Base-by-base conservation (phyloP, 2,113 vertebrate species). In the Tamias sibiricus region DNA sequence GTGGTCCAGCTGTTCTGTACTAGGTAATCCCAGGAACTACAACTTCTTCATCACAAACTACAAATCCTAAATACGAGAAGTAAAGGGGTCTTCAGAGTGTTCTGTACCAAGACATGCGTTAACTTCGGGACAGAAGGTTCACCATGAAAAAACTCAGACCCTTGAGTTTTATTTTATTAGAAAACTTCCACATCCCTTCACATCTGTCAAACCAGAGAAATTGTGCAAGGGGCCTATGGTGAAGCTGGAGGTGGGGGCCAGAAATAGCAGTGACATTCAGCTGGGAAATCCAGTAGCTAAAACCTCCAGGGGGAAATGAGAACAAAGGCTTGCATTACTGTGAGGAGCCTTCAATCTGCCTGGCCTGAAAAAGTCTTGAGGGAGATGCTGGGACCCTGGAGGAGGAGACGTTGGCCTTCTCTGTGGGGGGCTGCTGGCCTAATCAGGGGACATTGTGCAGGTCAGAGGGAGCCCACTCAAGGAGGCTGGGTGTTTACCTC, bases 401-500 rank as follows among this genome's bases (percentile, higher is more conserved):
- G 92, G 91, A 59, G 71, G 74, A 80, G 76, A 84, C 24, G 71
- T 32, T 30, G 28, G n/a, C 68, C 28, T 44, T 86, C 93, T 82
- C 95, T 0, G 11, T 47, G n/a, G 93, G 97, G 77, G 94, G 52
- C 71, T 35, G 2, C 1, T 1, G 26, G 62, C 66, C 95, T 97
- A 97, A 97, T 98, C 97, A 98, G 79, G 1, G 12, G 83, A 71
- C 96, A 97, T 97, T 97, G 96, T 98, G 71, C 20, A 68, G 83
- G 86, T 75, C 91, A 10, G 44, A 83, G 49, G 93, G 86, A 74
- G 89, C 44, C 71, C 44, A 28, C 82, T 95, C 89, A 69, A 52
- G 91, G 95, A 85, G 71, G 86, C 32, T 40, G 24, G 68, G 79
- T 96, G 91, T 97, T 98, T 92, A 64, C 91, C 42, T 93, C 6